A percentile compares a stretch with the other conserved stretches of the same genome.
These are phyloP conservation scores for Anoncus sp. DNA, from an alignment of 2,888 invertebrate genomes.

Conservation along the genomic window DNA sequence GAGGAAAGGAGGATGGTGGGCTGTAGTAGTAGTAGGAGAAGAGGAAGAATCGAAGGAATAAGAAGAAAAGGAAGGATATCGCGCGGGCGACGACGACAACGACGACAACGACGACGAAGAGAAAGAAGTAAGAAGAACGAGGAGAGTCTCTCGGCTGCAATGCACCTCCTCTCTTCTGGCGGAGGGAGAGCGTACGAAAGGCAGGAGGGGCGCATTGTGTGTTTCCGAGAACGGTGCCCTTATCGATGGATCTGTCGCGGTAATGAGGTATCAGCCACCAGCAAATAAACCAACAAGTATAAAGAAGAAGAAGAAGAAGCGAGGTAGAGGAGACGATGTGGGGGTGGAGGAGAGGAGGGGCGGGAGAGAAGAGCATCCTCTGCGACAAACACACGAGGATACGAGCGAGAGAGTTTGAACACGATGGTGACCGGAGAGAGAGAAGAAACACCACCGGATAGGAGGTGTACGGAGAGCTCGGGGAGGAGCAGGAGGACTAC, in stretches of 20 bases:
- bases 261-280: conserved; percentile 83
- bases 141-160: conserved; percentile 44
- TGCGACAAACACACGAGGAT: conserved; percentile 61
- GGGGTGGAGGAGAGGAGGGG: conserved; percentile 56
- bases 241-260: conserved; percentile 83
- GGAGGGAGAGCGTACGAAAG: conserved; percentile 55
- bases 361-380: conserved; percentile 56
- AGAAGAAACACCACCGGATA: conserved; percentile 63
- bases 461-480: conserved; percentile 66
- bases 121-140: conserved; percentile 38
- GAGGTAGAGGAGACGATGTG: conserved; percentile 41
- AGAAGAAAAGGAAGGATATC: conserved; percentile 49
- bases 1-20: conserved; percentile 48
- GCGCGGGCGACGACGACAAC: conserved; percentile 49
- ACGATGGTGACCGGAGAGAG: conserved; percentile 56
- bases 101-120: conserved; percentile 28
- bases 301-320: conserved; percentile 64
- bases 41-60: conserved; percentile 54
- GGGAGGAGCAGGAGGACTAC: conserved; percentile 67
- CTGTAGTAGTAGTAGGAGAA: conserved; percentile 40
- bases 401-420: conserved; percentile 46
- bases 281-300: conserved; percentile 82
- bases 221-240: conserved; percentile 82
- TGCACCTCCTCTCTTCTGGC: conserved; percentile 40
- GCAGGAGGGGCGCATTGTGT: conserved; percentile 79